A percentile compares a stretch with the other conserved stretches of the same genome.
phyloP scores from a whole-genome alignment of 2,888 invertebrate genomes.

The Seira sanloemensis region DNA sequence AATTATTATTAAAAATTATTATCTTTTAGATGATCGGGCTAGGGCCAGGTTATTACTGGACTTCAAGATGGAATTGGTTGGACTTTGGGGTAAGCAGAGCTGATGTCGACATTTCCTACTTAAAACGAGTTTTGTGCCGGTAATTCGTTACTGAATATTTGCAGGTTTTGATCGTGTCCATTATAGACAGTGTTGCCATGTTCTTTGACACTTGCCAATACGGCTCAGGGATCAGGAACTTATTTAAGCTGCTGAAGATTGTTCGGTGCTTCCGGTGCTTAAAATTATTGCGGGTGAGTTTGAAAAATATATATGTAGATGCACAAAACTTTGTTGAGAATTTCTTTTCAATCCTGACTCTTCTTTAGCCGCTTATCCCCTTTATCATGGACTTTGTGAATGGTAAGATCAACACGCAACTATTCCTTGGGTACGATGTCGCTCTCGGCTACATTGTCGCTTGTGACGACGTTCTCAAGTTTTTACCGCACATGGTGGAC shows the following conservation, averaged over 20 bases:
- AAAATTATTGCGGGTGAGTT: constrained; percentile 33
- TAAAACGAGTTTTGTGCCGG: neutral
- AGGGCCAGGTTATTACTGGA: constrained; percentile 76
- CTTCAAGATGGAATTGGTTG: constrained; percentile 79
- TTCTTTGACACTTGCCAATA: neutral
- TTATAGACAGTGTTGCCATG: neutral
- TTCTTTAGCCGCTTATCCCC: constrained; percentile 77
- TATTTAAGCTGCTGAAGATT: constrained; percentile 35
- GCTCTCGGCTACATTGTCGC: constrained; percentile 81
- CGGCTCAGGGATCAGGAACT: neutral
- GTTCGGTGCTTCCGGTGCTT: constrained; percentile 25
- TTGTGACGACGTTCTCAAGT: constrained; percentile 79
- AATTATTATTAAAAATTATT: no score
- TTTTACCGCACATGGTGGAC: constrained; percentile 78
- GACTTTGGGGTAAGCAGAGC: constrained; percentile 76
- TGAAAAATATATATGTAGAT: neutral
- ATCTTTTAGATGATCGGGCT: constrained; percentile 66
- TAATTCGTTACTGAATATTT: constrained; percentile 2
- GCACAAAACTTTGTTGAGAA: neutral
- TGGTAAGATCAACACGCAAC: constrained; percentile 79
- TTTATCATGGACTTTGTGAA: constrained; percentile 79
- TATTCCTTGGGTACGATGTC: constrained; percentile 81
- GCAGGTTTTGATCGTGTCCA: neutral
- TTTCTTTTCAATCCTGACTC: no score
- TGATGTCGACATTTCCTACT: neutral